Percentiles rank a stretch among this genome's conserved stretches.
These are phyloP conservation scores for Drosophila greeni DNA, from an alignment of 2,888 invertebrate species.

Conservation along the genomic window DNA sequence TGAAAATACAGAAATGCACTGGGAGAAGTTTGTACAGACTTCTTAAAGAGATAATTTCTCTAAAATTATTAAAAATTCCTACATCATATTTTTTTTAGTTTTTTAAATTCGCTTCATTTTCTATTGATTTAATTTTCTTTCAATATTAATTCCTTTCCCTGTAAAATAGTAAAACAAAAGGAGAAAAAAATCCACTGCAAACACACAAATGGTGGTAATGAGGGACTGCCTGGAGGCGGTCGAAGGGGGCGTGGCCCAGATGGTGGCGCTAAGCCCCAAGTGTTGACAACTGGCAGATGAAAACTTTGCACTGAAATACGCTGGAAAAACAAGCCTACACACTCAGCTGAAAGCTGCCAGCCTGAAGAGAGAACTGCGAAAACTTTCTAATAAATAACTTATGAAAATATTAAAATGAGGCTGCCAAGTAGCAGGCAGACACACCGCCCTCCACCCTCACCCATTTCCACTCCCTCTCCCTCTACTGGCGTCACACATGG, in stretches of 20 bases:
- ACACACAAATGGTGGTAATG: constrained; percentile 25
- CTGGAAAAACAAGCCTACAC: constrained; percentile 46
- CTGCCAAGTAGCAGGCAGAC: constrained; percentile 9
- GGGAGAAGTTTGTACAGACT: not conserved
- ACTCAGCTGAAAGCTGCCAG: constrained; percentile 17
- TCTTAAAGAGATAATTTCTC: too few relatives aligned
- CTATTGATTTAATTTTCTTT: not conserved
- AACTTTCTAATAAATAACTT: constrained; percentile 56
- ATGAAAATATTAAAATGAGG: constrained; percentile 53
- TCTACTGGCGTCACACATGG: constrained; percentile 16
- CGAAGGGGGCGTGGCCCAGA: not conserved
- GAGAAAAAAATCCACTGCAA: not conserved
- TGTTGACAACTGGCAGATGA: constrained; percentile 44
- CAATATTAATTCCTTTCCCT: not conserved
- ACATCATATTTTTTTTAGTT: too few relatives aligned
- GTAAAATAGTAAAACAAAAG: constrained; percentile 17
- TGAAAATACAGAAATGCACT: not conserved
- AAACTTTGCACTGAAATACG: constrained; percentile 37
- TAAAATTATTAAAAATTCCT: too few relatives aligned
- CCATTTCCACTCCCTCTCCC: not conserved
- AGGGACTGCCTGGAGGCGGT: not conserved
- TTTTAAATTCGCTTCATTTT: not conserved
- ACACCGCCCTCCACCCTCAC: not conserved
- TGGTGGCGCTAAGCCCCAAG: constrained; percentile 37
- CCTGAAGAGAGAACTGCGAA: constrained; percentile 12